A percentile compares a stretch with the other conserved stretches of the same genome.
Evolutionary conservation across 2,113 vertebrate species (phyloP).

Genomic region (Cygnus atratus): DNA sequence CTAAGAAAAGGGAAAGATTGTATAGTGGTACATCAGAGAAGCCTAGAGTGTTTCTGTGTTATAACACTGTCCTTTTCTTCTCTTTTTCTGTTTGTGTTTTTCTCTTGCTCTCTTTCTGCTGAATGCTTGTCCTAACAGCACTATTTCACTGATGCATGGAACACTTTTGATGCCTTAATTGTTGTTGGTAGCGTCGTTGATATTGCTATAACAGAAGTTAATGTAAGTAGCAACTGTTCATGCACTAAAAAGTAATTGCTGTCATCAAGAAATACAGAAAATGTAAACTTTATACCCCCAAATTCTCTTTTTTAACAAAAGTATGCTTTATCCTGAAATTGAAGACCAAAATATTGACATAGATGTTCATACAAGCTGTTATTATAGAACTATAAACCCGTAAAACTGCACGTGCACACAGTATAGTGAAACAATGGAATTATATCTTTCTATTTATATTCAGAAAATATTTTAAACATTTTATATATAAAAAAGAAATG

Average conservation of each 20-base stretch:
- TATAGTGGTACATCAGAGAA: conserved; percentile 60
- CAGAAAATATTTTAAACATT: neutral
- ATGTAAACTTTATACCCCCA: neutral
- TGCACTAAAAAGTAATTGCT: conserved; percentile 77
- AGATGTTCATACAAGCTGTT: conserved; percentile 11
- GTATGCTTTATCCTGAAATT: neutral
- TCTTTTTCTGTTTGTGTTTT: conserved; percentile 80
- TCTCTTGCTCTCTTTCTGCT: conserved; percentile 78
- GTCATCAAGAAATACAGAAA: conserved; percentile 51
- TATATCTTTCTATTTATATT: neutral
- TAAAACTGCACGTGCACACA: neutral
- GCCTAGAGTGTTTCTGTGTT: conserved; percentile 71
- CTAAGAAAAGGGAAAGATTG: conserved; percentile 66
- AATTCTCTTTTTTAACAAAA: neutral
- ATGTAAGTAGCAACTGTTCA: conserved; percentile 90
- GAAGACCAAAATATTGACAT: neutral
- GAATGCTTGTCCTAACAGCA: conserved; percentile 93
- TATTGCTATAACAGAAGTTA: conserved; percentile 99
- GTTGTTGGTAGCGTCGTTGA: conserved; percentile 99
- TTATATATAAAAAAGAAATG: neutral
- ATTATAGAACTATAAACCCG: neutral
- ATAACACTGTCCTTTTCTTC: conserved; percentile 83
- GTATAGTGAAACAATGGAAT: neutral
- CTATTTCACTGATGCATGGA: conserved; percentile 99
- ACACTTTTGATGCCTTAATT: conserved; percentile 99